These are phyloP conservation scores for Manis javanica DNA, from an alignment of 2,797 vertebrate genomes.

Conservation along the genomic window DNA sequence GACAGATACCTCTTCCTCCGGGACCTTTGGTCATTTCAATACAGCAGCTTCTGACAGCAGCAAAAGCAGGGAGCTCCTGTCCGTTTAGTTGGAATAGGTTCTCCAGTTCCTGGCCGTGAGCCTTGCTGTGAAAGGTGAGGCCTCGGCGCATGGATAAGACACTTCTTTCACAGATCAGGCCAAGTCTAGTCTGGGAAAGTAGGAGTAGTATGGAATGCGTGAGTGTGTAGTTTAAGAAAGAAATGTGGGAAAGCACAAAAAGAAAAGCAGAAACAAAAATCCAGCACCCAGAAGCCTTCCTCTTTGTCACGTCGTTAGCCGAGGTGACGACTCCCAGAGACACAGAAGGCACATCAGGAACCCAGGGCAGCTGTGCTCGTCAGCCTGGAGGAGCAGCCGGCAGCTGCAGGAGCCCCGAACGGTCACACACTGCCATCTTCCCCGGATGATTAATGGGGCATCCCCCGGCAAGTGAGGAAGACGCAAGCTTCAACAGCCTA, in stretches of 20 bases:
- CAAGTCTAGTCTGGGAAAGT: neutral
- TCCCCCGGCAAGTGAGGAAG: neutral
- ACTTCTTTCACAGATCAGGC: neutral
- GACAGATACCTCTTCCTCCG: neutral
- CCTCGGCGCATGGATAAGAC: neutral
- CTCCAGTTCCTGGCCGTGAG: neutral
- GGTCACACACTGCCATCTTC: neutral
- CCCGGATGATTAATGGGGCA: neutral
- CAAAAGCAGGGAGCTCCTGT: neutral
- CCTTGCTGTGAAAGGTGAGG: neutral
- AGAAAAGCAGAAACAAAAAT: slow-evolving; percentile 13
- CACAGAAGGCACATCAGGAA: neutral
- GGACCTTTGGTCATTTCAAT: neutral
- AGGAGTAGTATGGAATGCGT: neutral
- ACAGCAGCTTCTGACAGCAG: neutral
- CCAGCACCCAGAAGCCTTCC: neutral
- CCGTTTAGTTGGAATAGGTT: neutral
- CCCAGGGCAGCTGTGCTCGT: neutral
- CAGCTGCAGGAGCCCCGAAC: neutral
- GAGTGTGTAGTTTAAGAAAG: neutral
- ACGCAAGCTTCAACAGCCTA: neutral
- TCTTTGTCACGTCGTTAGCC: slow-evolving; percentile 33
- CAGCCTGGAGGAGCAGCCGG: neutral
- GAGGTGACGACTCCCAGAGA: neutral
- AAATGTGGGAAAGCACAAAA: neutral